A percentile compares a stretch with the other conserved stretches of the same genome.
phyloP scores from a whole-genome alignment of 2,888 invertebrate species.

The Dasysyrphus albostriatus region DNA sequence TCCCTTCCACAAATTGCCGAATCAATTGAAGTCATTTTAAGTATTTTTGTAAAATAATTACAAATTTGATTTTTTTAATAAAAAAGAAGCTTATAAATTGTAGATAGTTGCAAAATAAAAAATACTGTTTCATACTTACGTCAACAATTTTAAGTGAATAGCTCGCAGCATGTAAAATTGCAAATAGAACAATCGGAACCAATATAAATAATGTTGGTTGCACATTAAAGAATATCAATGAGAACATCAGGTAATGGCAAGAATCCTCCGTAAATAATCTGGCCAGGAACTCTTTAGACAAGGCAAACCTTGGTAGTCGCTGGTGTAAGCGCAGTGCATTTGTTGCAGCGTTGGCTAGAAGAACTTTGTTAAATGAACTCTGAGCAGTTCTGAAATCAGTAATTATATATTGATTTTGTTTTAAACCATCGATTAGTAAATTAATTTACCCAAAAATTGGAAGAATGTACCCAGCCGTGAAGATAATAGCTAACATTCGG shows the following conservation, averaged over 20 bases:
- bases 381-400: constrained; percentile 87
- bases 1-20: too few species aligned
- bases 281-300: constrained; percentile 93
- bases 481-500: constrained; percentile 92
- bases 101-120: too few species aligned
- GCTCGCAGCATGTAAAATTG: constrained; percentile 95
- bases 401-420: background rate
- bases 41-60: too few species aligned
- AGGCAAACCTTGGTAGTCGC: constrained; percentile 92
- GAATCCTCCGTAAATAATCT: constrained; percentile 94
- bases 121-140: constrained; percentile 87
- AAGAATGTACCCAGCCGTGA: constrained; percentile 92
- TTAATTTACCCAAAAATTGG: constrained; percentile 93
- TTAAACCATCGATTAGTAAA: background rate
- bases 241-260: constrained; percentile 98
- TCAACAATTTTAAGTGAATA: constrained; percentile 95
- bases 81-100: too few species aligned
- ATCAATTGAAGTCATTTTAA: too few species aligned
- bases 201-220: constrained; percentile 95
- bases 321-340: constrained; percentile 98
- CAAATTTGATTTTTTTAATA: too few species aligned
- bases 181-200: constrained; percentile 95
- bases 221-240: constrained; percentile 96
- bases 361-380: constrained; percentile 95
- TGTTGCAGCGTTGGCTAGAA: constrained; percentile 96